Evolutionary conservation across 2,113 vertebrate species (phyloP).

Genomic region (Brachionichthys hirsutus): DNA sequence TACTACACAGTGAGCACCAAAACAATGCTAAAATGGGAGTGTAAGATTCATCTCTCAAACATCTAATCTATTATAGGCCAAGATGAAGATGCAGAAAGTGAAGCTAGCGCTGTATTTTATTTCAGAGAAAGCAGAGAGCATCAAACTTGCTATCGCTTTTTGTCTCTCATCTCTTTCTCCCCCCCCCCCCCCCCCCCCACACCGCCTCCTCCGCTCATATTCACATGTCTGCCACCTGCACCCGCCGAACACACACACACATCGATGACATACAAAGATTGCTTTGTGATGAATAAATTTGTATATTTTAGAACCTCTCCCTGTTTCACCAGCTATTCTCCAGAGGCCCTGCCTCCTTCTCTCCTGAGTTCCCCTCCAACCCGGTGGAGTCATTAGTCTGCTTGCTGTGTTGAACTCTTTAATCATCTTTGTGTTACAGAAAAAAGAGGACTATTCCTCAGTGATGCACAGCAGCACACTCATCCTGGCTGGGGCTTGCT

Average conservation of each 20-base stretch:
- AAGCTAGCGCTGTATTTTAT: conserved; percentile 38
- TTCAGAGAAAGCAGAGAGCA: conserved; percentile 45
- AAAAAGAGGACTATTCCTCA: conserved; percentile 73
- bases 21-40: too few species aligned
- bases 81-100: conserved; percentile 17
- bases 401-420: conserved; percentile 78
- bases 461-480: conserved; percentile 68
- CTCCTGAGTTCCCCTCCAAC: conserved; percentile 73
- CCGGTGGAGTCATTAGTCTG: conserved; percentile 79
- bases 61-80: conserved; percentile 17
- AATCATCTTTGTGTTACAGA: conserved; percentile 79
- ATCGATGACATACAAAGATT: conserved; percentile 62
- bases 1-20: too few species aligned
- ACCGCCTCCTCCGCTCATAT: conserved; percentile 34
- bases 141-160: conserved; percentile 43
- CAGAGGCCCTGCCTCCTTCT: conserved; percentile 64
- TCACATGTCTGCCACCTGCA: conserved; percentile 68
- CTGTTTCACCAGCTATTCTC: conserved; percentile 68
- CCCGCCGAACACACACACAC: conserved; percentile 47
- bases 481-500: conserved; percentile 60
- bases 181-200: conserved; percentile 30
- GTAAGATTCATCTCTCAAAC: conserved; percentile 11
- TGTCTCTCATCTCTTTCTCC: conserved; percentile 44
- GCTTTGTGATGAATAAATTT: conserved; percentile 79
- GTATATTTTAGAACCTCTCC: conserved; percentile 76